Conservation (phyloP, 2,888 invertebrate genomes). For the Metacarcinus magister region DNA sequence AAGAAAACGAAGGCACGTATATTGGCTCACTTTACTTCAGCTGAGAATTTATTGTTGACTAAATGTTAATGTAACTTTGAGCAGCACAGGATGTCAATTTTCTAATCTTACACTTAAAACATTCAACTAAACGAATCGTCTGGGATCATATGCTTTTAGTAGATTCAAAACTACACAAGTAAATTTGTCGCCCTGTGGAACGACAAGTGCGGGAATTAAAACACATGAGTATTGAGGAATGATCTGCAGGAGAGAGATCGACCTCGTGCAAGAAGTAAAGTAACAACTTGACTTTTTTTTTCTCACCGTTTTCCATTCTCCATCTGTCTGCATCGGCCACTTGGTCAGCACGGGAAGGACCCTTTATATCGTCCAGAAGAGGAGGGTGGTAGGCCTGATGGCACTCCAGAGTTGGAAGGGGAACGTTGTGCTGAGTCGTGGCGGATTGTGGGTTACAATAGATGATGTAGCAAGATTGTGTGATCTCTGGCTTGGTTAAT, state of each 20-base stretch:
- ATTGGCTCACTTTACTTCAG: neutral
- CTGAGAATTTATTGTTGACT: neutral
- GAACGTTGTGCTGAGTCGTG: neutral
- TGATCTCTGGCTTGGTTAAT: neutral
- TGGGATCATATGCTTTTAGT: neutral
- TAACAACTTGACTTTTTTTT: neutral
- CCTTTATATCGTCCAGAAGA: neutral
- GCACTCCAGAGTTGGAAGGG: neutral
- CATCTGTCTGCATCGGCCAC: neutral
- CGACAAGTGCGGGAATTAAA: too few relatives aligned
- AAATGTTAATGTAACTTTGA: neutral
- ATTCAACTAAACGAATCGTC: too few relatives aligned
- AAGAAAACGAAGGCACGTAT: neutral
- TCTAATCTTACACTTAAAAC: neutral
- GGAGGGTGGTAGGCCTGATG: neutral
- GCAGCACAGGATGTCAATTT: neutral
- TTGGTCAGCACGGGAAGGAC: neutral
- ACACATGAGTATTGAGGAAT: neutral
- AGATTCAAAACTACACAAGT: neutral
- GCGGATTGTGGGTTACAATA: neutral
- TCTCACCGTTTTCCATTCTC: neutral
- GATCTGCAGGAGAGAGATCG: neutral
- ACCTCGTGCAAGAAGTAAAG: neutral
- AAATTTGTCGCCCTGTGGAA: too few relatives aligned
- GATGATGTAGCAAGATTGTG: neutral